Evolutionary conservation across 2,888 invertebrate genomes (phyloP), one percentile per base, ranked within the genome.

Genomic region (Silvanus unidentatus): DNA sequence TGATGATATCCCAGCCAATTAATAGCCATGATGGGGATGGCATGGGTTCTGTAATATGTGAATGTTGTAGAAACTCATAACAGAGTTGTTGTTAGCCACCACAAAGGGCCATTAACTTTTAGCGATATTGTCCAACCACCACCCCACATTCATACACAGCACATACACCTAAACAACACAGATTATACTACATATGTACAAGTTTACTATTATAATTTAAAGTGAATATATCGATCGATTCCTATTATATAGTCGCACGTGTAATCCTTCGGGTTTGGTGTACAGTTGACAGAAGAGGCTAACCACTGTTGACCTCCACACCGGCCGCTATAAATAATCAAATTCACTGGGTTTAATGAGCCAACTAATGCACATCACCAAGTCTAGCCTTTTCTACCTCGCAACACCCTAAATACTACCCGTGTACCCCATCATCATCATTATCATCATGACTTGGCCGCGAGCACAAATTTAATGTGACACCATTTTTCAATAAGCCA

Each of bases 61-160:
- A n/a, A n/a, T n/a, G n/a, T n/a, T n/a, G n/a, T 32, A 51, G 54
- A 54, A 58, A 50, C 58, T 58, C 58, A 59, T 60, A 59, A 59
- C 58, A 56, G n/a, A n/a, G n/a, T 58, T 60, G 60, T 55, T 60
- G 58, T 55, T 50, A 51, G 50, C 50, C 53, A 55, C 62, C 63
- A 62, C 60, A 62, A 60, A 62, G 62, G 60, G 53, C 60, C 60
- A 62, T 63, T 62, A 63, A 63, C 63, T 62, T 62, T 62, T 60
- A 58, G 60, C 52, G 57, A 61, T 58, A 58, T 58, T 53, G 53
- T 52, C n/a, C 44, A 34, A 3, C 22, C 22, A 5, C 22, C 8
- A 5, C 3, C 22, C 8, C 22, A 22, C 22, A 22, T 22, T 5
- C 3, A 22, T 22, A 22, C 8, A 22, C 22, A 22, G 8, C n/a